A percentile compares a stretch with the other conserved stretches of the same genome.
phyloP scores from a whole-genome alignment of 2,888 invertebrate species.

The Cybosia mesomella region DNA sequence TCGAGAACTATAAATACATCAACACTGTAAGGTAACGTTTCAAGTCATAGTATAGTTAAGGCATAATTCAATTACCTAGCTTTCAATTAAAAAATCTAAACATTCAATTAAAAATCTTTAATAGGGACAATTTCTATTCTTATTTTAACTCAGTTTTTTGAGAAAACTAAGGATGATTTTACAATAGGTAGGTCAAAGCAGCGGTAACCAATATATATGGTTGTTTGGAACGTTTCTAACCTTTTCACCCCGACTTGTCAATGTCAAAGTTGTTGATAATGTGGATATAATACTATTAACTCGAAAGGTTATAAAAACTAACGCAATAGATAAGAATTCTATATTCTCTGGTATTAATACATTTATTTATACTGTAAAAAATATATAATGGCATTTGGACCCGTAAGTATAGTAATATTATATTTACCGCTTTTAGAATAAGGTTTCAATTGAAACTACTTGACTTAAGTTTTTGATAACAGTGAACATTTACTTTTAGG shows the following conservation, averaged over 20 bases:
- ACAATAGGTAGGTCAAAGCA: no score
- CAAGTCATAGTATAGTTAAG: no score
- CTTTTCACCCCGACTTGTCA: background rate
- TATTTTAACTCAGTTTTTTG: no score
- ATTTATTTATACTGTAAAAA: background rate
- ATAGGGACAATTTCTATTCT: no score
- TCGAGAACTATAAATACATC: no score
- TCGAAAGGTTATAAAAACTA: background rate
- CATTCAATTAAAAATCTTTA: no score
- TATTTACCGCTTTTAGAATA: background rate
- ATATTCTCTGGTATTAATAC: background rate
- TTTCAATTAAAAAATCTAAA: no score
- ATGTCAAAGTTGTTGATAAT: background rate
- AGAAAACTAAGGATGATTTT: no score
- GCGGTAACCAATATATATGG: background rate
- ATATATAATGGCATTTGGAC: conserved; percentile 40
- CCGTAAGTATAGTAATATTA: conserved; percentile 55
- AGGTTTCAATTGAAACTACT: no score
- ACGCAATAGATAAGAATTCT: background rate
- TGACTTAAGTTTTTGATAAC: background rate
- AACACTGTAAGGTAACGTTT: no score
- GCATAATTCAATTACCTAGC: no score
- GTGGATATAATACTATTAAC: background rate
- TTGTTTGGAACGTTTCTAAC: background rate
- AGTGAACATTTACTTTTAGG: conserved; percentile 70